Conservation (phyloP, 1,140 invertebrate species). For the Eumeta japonica region DNA sequence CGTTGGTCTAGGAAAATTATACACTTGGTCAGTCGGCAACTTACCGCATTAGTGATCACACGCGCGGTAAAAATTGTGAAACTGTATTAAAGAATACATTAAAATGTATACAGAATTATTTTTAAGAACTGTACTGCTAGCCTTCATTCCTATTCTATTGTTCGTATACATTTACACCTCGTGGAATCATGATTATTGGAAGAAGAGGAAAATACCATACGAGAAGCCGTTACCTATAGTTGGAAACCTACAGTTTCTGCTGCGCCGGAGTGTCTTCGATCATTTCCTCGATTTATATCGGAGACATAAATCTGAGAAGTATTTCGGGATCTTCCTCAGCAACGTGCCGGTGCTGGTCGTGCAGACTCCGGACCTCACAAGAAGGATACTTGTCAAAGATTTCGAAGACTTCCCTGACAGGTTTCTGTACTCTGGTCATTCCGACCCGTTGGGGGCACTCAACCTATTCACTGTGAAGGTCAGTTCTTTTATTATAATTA, state of each 20-base stretch:
- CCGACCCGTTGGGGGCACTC: constrained; percentile 33
- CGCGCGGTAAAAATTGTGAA: too few relatives aligned
- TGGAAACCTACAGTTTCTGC: constrained; percentile 26
- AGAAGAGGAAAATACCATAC: constrained; percentile 23
- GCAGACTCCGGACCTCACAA: constrained; percentile 28
- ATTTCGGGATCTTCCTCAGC: constrained; percentile 28
- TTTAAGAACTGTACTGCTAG: too few relatives aligned
- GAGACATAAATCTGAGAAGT: constrained; percentile 24
- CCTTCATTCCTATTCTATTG: too few relatives aligned
- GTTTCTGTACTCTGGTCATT: constrained; percentile 20
- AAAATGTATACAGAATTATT: too few relatives aligned
- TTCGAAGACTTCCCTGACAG: constrained; percentile 31
- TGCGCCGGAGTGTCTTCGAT: constrained; percentile 30
- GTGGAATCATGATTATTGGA: constrained; percentile 25
- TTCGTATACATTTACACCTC: too few relatives aligned
- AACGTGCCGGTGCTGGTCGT: constrained; percentile 26
- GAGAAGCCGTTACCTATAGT: constrained; percentile 21
- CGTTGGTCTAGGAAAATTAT: too few relatives aligned
- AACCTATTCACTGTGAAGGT: constrained; percentile 40
- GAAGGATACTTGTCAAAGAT: constrained; percentile 27
- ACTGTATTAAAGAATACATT: too few relatives aligned
- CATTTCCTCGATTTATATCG: constrained; percentile 22
- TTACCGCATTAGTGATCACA: too few relatives aligned
- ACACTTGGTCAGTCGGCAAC: too few relatives aligned
- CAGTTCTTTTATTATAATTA: constrained; percentile 7